Base-by-base conservation (phyloP, 2,113 vertebrate species). In the Nibea albiflora region DNA sequence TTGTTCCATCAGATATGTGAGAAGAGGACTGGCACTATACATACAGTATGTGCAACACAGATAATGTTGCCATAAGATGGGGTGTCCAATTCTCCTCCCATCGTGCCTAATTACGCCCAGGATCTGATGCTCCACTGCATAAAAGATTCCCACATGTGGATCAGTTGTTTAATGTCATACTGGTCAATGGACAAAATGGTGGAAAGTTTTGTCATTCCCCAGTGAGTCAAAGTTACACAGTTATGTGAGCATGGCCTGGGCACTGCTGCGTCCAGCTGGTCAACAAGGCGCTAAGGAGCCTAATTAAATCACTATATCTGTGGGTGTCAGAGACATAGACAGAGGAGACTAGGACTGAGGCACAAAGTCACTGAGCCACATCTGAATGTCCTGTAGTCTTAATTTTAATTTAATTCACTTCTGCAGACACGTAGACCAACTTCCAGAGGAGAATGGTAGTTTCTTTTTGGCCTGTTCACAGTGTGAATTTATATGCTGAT, bases 251-350 rank as follows among this genome's bases (percentile, higher is more conserved):
- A 67, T 22, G 8, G 39, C 56, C 11, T 35, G n/a, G 56, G 49
- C 39, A 19, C 31, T 39, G 16, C 58, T 44, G 44, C 44, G 46
- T 56, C 57, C 74, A 78, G 81, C 80, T 75, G 77, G 64, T 50
- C 42, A 74, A 74, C 64, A 42, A 81, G 74, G 4, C 35, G 49
- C 81, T 53, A 35, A 7, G 8, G 42, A 68, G 66, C 57, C 50
- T 83, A 73, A 85, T 61, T 81, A 83, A 80, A 81, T 50, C 11
- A 68, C 14, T 66, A 22, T 78, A 58, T 76, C 50, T 80, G 79
- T 78, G 39, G 81, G 54, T 86, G 56, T 78, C 62, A 78, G 56
- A 83, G 53, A 26, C 60, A 67, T 4, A 73, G 53, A 81, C 2
- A 50, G 20, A 57, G 49, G 74, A 76, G 22, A 65, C 52, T 49